Conservation (phyloP, 2,113 vertebrate genomes). For the Amphiprion percula region DNA sequence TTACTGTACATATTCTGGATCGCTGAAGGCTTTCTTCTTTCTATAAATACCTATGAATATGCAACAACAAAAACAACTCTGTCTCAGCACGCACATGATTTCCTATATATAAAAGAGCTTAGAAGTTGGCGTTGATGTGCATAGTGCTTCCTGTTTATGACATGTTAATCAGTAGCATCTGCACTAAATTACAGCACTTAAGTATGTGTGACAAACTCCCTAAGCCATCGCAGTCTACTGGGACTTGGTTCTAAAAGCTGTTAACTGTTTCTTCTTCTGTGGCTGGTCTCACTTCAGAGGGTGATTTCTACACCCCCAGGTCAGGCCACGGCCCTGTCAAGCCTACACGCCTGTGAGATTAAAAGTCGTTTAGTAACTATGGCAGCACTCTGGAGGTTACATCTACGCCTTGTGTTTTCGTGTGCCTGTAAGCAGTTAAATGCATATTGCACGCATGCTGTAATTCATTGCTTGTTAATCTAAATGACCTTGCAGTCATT, state of each 20-base stretch:
- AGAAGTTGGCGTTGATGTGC: slow-evolving; percentile 23
- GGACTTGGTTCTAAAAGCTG: slow-evolving; percentile 30
- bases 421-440: too few species aligned
- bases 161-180: slow-evolving; percentile 51
- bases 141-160: slow-evolving; percentile 24
- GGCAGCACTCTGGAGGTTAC: background rate
- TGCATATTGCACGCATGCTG: too few species aligned
- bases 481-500: too few species aligned
- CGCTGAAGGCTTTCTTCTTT: too few species aligned
- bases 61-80: background rate
- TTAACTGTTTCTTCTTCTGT: slow-evolving; percentile 33
- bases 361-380: slow-evolving; percentile 25
- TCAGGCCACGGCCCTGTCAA: slow-evolving; percentile 35
- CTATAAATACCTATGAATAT: slow-evolving; percentile 11
- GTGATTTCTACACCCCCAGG: slow-evolving; percentile 5
- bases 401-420: too few species aligned
- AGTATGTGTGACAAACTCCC: slow-evolving; percentile 24
- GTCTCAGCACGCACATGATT: slow-evolving; percentile 19
- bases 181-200: slow-evolving; percentile 5
- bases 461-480: too few species aligned
- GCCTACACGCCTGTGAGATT: slow-evolving; percentile 8
- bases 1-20: too few species aligned
- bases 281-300: background rate
- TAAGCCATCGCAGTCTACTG: slow-evolving; percentile 21
- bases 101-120: slow-evolving; percentile 17